A percentile compares a stretch with the other conserved stretches of the same genome.
Evolutionary conservation across 2,113 vertebrate species (phyloP).

Genomic region (Brachyhypopomus gauderio): DNA sequence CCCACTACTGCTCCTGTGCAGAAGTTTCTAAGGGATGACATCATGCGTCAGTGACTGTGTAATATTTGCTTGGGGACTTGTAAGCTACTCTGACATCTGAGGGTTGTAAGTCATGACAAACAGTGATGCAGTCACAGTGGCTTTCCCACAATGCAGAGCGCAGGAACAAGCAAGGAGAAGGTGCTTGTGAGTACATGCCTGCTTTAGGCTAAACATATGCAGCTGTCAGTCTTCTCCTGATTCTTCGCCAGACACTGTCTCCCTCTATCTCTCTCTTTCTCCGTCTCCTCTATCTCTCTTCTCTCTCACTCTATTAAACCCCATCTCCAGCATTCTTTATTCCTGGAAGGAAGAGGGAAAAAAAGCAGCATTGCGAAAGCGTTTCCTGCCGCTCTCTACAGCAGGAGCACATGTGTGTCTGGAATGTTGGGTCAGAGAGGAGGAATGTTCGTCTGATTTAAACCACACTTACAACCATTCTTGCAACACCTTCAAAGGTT

Average conservation of each 20-base stretch:
- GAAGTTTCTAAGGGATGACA: not conserved
- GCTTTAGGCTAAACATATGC: conserved; percentile 45
- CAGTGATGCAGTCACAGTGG: not conserved
- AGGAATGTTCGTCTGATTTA: conserved; percentile 39
- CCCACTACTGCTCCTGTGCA: not conserved
- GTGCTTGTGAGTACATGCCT: conserved; percentile 27
- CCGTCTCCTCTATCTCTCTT: conserved; percentile 34
- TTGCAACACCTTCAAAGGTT: not conserved
- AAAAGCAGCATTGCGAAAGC: conserved; percentile 45
- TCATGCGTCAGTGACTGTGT: conserved; percentile 3
- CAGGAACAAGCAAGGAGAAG: conserved; percentile 11
- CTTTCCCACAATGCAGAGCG: conserved; percentile 11
- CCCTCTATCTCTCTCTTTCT: conserved; percentile 39
- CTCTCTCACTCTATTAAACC: conserved; percentile 28
- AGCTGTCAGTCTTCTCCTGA: conserved; percentile 45
- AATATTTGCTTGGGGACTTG: conserved; percentile 1
- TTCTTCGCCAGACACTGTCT: conserved; percentile 27
- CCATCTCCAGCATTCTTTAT: conserved; percentile 47
- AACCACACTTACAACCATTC: not conserved
- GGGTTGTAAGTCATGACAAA: not conserved
- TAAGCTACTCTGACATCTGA: conserved; percentile 9
- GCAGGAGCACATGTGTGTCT: conserved; percentile 42
- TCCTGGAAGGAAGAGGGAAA: conserved; percentile 50
- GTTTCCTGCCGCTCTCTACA: conserved; percentile 53
- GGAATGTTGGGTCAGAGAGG: conserved; percentile 36